A percentile compares a stretch with the other conserved stretches of the same genome.
Conservation (phyloP, 2,113 vertebrate genomes). For the Sinosuthora webbiana region DNA sequence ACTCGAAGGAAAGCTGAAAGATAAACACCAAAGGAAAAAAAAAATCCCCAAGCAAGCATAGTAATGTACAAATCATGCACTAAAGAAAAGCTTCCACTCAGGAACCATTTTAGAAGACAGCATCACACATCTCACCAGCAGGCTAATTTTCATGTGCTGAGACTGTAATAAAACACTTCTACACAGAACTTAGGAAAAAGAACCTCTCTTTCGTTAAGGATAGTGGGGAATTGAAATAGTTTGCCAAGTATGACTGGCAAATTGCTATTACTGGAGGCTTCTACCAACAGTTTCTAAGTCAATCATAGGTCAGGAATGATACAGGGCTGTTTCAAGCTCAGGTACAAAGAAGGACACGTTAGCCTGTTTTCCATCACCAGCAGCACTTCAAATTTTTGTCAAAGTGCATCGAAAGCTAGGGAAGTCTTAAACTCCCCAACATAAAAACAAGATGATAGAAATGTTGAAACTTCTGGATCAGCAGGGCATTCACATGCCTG, state of each 20-base stretch:
- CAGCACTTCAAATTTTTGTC: background rate
- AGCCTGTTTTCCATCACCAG: background rate
- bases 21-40: background rate
- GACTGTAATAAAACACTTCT: background rate
- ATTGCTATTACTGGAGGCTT: background rate
- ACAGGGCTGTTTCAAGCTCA: background rate
- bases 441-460: background rate
- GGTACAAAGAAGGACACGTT: background rate
- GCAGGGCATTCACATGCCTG: rapidly evolving
- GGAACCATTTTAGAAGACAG: background rate
- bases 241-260: background rate
- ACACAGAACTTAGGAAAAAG: background rate
- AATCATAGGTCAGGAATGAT: background rate
- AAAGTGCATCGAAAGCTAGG: background rate
- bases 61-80: background rate
- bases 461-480: background rate
- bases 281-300: background rate
- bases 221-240: background rate
- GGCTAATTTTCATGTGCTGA: background rate
- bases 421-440: background rate
- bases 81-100: background rate
- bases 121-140: background rate
- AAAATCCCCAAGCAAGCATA: background rate
- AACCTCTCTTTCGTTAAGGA: background rate
- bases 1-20: background rate